Evolutionary conservation across 2,113 vertebrate species (phyloP), one percentile per base, ranked within the genome.

Genomic region (Forbesichthys papilliferus): DNA sequence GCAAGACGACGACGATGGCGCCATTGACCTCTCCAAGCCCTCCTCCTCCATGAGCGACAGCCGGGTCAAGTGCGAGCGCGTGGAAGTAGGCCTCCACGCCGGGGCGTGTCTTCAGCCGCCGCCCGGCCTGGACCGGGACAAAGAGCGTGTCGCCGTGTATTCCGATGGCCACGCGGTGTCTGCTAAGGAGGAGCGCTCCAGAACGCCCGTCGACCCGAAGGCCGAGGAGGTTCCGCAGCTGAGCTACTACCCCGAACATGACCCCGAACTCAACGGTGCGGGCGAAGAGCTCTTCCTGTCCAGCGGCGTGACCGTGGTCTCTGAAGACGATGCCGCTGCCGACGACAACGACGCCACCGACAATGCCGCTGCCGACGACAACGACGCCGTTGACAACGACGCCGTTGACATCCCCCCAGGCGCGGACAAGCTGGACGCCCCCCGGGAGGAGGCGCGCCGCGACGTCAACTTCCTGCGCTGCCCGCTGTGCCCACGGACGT

Each of bases 401-500:
- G 27, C 27, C 2, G 27, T 27, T 27, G 27, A 27, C 27, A 2
- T 2, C 27, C 27, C 27, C 27, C 27, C 27, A 27, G 27, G 27
- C 27, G 27, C 2, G 27, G 27, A 27, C 27, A 27, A 27, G 27
- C 3, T 27, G 27, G 27, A 27, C 27, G 27, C 27, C 27, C 27
- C 27, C 2, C 27, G 2, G 2, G 27, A 27, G n/a, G 74, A 82
- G 16, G 58, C 48, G 11, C 42, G 27, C 1, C 27, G 27, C 27
- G 27, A 27, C 3, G 67, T 82, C 64, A 73, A 81, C 61, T 56
- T 82, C 27, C 71, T 87, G 20, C 79, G 67, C 46, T 92, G 91
- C 48, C 84, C 84, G 1, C n/a, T 55, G 46, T 92, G 91, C 56
- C 84, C 86, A 5, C 88, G 91, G 73, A 91, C 79, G 0, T 92